These are phyloP conservation scores for Nilaparvata lugens DNA, from an alignment of 1,140 invertebrate genomes.

Conservation along the genomic window DNA sequence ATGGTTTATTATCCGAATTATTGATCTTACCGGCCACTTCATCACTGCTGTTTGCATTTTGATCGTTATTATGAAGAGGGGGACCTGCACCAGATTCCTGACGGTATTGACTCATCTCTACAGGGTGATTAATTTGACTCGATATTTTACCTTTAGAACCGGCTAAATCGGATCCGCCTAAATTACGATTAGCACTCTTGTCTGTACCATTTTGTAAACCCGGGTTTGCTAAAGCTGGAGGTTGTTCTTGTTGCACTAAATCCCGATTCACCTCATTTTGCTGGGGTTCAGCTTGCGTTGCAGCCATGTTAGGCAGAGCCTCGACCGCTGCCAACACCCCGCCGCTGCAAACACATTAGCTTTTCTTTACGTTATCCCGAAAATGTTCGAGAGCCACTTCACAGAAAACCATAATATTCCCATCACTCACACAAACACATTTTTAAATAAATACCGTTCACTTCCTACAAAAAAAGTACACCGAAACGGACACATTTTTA, in stretches of 20 bases:
- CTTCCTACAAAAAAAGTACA: constrained; percentile 18
- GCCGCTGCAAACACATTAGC: constrained; percentile 31
- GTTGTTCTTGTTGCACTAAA: constrained; percentile 40
- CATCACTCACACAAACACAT: constrained; percentile 28
- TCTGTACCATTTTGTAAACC: constrained; percentile 32
- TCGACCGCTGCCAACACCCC: constrained; percentile 32
- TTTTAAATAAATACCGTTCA: constrained; percentile 14
- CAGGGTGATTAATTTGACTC: constrained; percentile 20
- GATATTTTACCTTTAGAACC: constrained; percentile 23
- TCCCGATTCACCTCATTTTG: constrained; percentile 46
- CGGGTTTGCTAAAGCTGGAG: constrained; percentile 35
- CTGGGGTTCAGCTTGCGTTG: constrained; percentile 48
- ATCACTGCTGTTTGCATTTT: constrained; percentile 33
- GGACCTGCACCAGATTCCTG: constrained; percentile 40
- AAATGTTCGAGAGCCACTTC: constrained; percentile 29
- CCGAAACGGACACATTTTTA: constrained; percentile 23
- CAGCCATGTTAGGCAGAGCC: constrained; percentile 42
- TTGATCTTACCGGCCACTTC: constrained; percentile 32
- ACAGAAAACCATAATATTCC: constrained; percentile 31
- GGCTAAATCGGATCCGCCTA: constrained; percentile 35
- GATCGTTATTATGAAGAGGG: constrained; percentile 35
- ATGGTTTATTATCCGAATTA: constrained; percentile 33
- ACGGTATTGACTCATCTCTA: constrained; percentile 44
- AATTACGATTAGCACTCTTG: constrained; percentile 34
- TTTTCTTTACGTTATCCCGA: constrained; percentile 30